Evolutionary conservation across 2,797 vertebrate genomes (phyloP).

Genomic region (Callimico goeldii): DNA sequence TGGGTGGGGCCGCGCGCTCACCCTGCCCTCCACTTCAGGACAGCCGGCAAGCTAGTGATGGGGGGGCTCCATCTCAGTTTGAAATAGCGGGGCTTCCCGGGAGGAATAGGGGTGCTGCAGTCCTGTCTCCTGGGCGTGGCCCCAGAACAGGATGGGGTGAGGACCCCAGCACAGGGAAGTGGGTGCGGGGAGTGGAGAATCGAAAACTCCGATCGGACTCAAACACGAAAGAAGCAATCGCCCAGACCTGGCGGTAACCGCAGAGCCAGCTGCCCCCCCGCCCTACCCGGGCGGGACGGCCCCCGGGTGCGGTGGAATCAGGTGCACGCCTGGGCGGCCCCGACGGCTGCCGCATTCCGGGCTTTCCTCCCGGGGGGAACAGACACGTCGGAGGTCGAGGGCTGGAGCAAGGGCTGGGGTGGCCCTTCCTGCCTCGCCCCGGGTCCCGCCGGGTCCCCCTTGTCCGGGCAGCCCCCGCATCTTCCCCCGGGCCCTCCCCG

Average conservation of each 20-base stretch:
- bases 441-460: constrained; percentile 35
- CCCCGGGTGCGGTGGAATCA: constrained; percentile 49
- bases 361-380: background rate
- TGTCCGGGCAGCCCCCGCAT: constrained; percentile 26
- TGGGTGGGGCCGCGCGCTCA: constrained; percentile 49
- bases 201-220: background rate
- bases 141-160: background rate
- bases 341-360: background rate
- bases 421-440: constrained; percentile 61
- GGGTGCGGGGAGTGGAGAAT: accelerated
- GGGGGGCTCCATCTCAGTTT: background rate
- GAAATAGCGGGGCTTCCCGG: background rate
- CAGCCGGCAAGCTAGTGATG: background rate
- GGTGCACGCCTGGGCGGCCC: constrained; percentile 41
- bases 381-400: background rate
- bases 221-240: background rate
- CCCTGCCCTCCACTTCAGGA: background rate
- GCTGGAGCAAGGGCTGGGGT: accelerated
- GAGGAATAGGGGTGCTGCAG: background rate
- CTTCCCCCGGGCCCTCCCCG: constrained; percentile 26
- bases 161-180: background rate
- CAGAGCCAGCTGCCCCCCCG: background rate
- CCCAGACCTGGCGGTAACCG: background rate
- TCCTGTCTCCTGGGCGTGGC: background rate
- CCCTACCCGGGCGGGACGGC: background rate